Base-by-base conservation (phyloP, 1,140 invertebrate genomes). In the Solen grandis region DNA sequence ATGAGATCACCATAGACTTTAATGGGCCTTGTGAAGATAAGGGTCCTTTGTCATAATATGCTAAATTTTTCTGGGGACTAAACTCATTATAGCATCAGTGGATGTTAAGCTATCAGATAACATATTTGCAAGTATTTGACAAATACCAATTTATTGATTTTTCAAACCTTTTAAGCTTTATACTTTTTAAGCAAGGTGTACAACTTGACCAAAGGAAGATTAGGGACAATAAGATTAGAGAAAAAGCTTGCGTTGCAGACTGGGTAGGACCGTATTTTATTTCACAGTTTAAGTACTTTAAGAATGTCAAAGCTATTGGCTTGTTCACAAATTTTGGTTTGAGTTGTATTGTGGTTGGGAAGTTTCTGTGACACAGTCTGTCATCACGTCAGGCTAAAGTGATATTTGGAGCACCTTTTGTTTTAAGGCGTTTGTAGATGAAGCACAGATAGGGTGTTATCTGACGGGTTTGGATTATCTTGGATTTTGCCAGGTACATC, bases 371-470 rank as follows among this genome's bases (percentile, higher is more conserved):
- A 57, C 46, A 33, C 68, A 70, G 68, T 70, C 52, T 70, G 68
- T 70, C 68, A 70, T 70, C 68, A 70, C 33, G 50, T 55, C 57
- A 33, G 55, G 55, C 31, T 33, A 31, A 5, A 35, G 22, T 70
- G 68, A 62, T 62, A 62, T 75, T 75, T 75, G 72, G 72, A 75
- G 63, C 55, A 75, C 72, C 72, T 75, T 75, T 75, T 75, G 72
- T 75, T 62, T 75, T 75, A 73, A 38, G 33, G 57, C 55, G 29
- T 35, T 69, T 29, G 36, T 52, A 25, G 27, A 66, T 59, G n/a
- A n/a, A n/a, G n/a, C n/a, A n/a, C n/a, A n/a, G n/a, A n/a, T n/a
- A n/a, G n/a, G n/a, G n/a, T n/a, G n/a, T n/a, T n/a, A n/a, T n/a
- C n/a, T n/a, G n/a, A n/a, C n/a, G n/a, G n/a, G n/a, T n/a, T n/a